Percentiles rank a stretch among this genome's conserved stretches.
These are phyloP conservation scores for Prosapia bicincta DNA, from an alignment of 2,888 invertebrate species.

Conservation along the genomic window DNA sequence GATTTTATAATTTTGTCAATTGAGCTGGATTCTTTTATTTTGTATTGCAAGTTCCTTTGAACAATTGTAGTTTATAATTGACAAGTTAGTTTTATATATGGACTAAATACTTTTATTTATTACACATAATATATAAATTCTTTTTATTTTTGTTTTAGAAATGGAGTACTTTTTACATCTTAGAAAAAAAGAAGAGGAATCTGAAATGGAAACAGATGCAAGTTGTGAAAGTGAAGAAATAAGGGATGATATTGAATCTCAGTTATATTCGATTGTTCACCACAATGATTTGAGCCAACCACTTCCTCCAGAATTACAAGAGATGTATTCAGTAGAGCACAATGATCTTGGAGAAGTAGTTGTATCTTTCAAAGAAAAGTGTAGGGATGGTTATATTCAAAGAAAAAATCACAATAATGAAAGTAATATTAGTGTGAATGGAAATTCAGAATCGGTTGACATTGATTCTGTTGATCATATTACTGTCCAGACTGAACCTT, in stretches of 20 bases:
- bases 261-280: constrained; percentile 22
- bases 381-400: neutral
- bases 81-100: too few species aligned
- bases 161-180: neutral
- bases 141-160: neutral
- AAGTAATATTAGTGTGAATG: neutral
- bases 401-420: neutral
- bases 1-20: too few species aligned
- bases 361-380: constrained; percentile 16
- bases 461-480: neutral
- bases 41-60: too few species aligned
- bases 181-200: neutral
- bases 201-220: neutral
- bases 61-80: too few species aligned
- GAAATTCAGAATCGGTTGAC: neutral
- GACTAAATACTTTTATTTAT: too few species aligned
- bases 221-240: constrained; percentile 11
- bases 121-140: too few species aligned
- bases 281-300: constrained; percentile 27
- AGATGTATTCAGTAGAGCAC: constrained; percentile 10
- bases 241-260: constrained; percentile 15
- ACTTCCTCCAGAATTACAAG: constrained; percentile 17
- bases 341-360: constrained; percentile 7
- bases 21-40: too few species aligned
- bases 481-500: neutral